phyloP scores from a whole-genome alignment of 2,797 vertebrate species.

The Liasis olivaceus region DNA sequence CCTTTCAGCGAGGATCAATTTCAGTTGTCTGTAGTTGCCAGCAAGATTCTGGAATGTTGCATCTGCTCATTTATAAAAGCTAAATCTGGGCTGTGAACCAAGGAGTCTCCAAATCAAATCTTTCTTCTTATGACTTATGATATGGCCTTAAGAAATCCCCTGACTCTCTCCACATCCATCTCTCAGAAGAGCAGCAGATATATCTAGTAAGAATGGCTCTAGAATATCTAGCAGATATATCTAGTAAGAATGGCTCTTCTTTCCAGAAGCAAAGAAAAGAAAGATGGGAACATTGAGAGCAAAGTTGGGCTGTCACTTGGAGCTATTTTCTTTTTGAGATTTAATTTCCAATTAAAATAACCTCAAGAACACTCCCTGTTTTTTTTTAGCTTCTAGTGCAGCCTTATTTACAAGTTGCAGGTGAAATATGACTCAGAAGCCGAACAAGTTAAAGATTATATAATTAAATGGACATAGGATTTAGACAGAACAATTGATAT shows the following conservation, averaged over 20 bases:
- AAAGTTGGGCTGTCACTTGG: background rate
- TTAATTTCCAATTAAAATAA: constrained; percentile 4
- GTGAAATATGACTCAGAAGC: background rate
- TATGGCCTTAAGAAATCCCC: background rate
- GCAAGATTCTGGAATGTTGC: background rate
- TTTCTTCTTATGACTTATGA: background rate
- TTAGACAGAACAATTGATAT: background rate
- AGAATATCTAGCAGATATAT: constrained; percentile 26
- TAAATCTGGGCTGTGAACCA: background rate
- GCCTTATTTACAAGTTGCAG: background rate
- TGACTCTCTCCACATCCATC: background rate
- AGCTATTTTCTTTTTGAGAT: constrained; percentile 44
- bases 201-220: constrained; percentile 31
- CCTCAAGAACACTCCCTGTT: background rate
- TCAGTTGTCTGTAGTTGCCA: background rate
- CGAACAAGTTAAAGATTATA: background rate
- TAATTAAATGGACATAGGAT: background rate
- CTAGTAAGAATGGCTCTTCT: constrained; percentile 28
- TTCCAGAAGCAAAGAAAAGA: constrained; percentile 37
- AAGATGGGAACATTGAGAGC: background rate
- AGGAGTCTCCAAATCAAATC: background rate
- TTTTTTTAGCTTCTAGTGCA: background rate
- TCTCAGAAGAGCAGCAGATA: constrained; percentile 4
- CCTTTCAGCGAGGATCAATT: background rate
- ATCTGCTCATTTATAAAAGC: background rate